phyloP scores from a whole-genome alignment of 2,888 invertebrate genomes.

The Fabriciana adippe region DNA sequence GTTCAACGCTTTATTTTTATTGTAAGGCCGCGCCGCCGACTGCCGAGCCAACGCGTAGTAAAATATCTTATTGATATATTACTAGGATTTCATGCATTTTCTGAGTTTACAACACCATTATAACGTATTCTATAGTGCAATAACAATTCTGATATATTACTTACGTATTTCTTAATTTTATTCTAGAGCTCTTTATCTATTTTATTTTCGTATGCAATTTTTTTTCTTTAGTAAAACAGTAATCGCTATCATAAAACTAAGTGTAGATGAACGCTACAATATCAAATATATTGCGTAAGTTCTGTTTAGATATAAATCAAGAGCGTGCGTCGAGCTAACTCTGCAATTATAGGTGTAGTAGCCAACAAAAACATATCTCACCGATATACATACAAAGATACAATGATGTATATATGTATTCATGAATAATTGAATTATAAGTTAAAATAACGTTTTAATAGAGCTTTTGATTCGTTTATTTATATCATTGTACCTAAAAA shows the following conservation, averaged over 20 bases:
- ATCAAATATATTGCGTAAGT: slow-evolving; percentile 4
- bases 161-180: not conserved
- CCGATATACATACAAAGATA: not conserved
- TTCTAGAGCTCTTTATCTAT: not conserved
- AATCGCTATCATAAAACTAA: not conserved
- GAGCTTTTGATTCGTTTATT: too few relatives aligned
- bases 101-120: not conserved
- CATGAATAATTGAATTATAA: not conserved
- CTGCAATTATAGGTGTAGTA: not conserved
- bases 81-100: slow-evolving; percentile 10
- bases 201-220: not conserved
- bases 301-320: slow-evolving; percentile 11
- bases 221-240: too few relatives aligned
- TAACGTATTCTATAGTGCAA: not conserved
- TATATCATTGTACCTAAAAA: too few relatives aligned
- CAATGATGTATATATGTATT: not conserved
- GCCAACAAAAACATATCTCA: not conserved
- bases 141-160: not conserved
- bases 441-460: too few relatives aligned
- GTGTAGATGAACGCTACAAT: not conserved
- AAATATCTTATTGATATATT: slow-evolving; percentile 14
- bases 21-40: slow-evolving; percentile 34
- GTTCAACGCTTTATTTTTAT: slow-evolving; percentile 37
- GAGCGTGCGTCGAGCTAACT: slow-evolving; percentile 5
- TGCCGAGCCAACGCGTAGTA: slow-evolving; percentile 13